Evolutionary conservation across 2,113 vertebrate species (phyloP).

Genomic region (Podocnemis expansa): DNA sequence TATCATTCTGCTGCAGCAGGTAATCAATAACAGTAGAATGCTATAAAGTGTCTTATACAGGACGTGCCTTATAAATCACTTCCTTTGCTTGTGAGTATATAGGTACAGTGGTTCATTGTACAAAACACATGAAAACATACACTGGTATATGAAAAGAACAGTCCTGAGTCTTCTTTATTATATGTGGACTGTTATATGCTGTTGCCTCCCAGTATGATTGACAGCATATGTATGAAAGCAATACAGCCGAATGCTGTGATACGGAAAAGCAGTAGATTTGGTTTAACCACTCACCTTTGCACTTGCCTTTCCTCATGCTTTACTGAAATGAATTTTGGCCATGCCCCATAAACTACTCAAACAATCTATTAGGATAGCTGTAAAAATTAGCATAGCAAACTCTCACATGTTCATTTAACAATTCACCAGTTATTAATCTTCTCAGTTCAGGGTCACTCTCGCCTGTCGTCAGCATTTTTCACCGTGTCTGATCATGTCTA

Average conservation of each 20-base stretch:
- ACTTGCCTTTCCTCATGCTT: neutral
- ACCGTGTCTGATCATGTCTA: neutral
- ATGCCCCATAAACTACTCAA: conserved; percentile 39
- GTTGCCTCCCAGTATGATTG: neutral
- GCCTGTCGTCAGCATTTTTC: conserved; percentile 56
- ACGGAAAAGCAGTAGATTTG: neutral
- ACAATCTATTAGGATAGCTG: conserved; percentile 35
- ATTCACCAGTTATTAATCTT: conserved; percentile 49
- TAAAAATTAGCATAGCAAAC: conserved; percentile 61
- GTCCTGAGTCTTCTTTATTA: neutral
- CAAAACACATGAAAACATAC: neutral
- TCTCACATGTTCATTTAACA: neutral
- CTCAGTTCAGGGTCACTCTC: conserved; percentile 40
- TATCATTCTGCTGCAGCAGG: neutral
- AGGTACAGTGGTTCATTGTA: neutral
- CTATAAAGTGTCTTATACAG: neutral
- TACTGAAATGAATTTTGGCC: conserved; percentile 22
- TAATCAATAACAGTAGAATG: neutral
- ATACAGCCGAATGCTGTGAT: neutral
- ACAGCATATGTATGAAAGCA: neutral
- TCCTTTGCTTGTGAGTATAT: neutral
- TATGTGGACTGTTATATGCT: neutral
- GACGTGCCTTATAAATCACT: neutral
- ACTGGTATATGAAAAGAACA: neutral
- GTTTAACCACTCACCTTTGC: neutral